Percentiles rank a stretch among this genome's conserved stretches.
Conservation (phyloP, 1,140 invertebrate genomes). For the Platyscapa corneri region DNA sequence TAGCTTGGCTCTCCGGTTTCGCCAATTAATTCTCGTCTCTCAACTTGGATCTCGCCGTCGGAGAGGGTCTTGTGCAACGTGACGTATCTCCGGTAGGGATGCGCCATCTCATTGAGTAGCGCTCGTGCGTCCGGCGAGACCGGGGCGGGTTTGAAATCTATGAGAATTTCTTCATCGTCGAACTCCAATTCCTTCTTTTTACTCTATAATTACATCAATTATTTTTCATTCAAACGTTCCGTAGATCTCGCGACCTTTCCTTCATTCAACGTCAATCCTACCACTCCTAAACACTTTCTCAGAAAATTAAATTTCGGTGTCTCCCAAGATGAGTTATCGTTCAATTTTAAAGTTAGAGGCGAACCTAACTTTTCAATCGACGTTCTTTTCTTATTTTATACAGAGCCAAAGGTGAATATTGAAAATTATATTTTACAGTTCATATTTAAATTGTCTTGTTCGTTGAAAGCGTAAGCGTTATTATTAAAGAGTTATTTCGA, state of each 20-base stretch:
- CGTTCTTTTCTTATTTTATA: neutral
- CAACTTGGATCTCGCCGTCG: slow-evolving; percentile 85
- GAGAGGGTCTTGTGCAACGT: slow-evolving; percentile 86
- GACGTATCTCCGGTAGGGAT: slow-evolving; percentile 68
- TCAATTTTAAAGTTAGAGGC: neutral
- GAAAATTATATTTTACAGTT: too few relatives aligned
- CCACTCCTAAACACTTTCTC: neutral
- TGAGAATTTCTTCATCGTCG: slow-evolving; percentile 88
- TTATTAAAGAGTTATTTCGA: too few relatives aligned
- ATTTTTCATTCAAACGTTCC: neutral
- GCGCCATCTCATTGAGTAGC: slow-evolving; percentile 70
- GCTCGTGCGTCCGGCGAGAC: slow-evolving; percentile 78
- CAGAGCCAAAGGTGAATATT: too few relatives aligned
- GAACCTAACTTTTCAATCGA: too few relatives aligned
- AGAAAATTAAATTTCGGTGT: neutral
- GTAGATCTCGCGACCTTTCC: neutral
- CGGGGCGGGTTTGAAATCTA: slow-evolving; percentile 87
- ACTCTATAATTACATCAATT: slow-evolving; percentile 43
- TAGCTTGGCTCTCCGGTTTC: slow-evolving; percentile 71
- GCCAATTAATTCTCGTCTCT: slow-evolving; percentile 74
- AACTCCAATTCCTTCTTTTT: slow-evolving; percentile 68
- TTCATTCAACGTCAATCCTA: neutral
- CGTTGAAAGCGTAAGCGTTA: too few relatives aligned
- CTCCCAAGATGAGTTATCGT: neutral
- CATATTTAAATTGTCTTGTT: too few relatives aligned